Evolutionary conservation across 2,888 invertebrate species (phyloP).

Genomic region (Athrips mouffetella): DNA sequence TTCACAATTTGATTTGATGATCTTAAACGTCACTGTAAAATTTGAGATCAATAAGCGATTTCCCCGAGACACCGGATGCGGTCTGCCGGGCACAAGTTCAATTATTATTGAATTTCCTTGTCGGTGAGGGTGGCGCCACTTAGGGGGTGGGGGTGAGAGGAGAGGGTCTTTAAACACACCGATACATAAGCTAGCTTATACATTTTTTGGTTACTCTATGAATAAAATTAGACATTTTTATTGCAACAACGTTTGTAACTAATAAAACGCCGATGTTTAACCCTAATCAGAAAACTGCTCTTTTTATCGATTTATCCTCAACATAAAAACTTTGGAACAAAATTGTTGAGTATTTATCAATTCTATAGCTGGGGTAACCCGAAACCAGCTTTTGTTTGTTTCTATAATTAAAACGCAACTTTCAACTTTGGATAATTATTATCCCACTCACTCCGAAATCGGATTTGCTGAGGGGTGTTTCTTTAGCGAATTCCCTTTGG

Average conservation of each 20-base stretch:
- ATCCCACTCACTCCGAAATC: constrained; percentile 52
- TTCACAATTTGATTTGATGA: background rate
- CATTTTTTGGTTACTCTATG: background rate
- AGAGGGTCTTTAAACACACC: constrained; percentile 5
- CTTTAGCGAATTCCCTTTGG: constrained; percentile 28
- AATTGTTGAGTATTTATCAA: constrained; percentile 40
- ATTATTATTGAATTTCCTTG: constrained; percentile 72
- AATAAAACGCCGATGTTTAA: background rate
- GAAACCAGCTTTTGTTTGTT: constrained; percentile 68
- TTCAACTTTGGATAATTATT: constrained; percentile 64
- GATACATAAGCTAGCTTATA: no score
- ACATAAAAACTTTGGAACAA: constrained; percentile 39
- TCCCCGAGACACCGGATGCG: constrained; percentile 66
- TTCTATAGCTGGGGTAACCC: constrained; percentile 39
- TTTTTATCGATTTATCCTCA: background rate
- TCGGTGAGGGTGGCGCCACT: constrained; percentile 29
- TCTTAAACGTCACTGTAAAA: constrained; percentile 25
- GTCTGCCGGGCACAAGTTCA: constrained; percentile 61
- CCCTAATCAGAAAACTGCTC: background rate
- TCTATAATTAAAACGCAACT: constrained; percentile 70
- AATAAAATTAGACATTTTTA: background rate
- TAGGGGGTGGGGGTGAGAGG: background rate
- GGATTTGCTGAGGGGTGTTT: constrained; percentile 45
- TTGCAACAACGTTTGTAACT: no score
- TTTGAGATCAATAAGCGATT: constrained; percentile 63